Evolutionary conservation across 35 echinoderm and acorn worm genomes (phyloP).

Genomic region (Stichopus chloronotus): DNA sequence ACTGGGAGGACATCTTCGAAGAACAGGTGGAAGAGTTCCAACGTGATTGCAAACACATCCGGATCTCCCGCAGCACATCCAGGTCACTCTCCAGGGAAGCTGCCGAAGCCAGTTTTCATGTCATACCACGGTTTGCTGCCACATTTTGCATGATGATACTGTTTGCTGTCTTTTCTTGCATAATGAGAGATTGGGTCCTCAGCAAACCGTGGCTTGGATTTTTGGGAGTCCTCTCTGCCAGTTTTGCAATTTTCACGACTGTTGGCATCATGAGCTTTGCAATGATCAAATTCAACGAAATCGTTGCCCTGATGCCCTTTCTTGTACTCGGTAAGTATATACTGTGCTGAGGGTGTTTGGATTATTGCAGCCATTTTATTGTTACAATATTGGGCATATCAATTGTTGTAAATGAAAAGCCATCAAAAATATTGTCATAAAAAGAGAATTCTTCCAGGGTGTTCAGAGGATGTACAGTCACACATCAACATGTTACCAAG

Average conservation of each 20-base stretch:
- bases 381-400: too few relatives aligned
- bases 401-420: too few relatives aligned
- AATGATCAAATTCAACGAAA: conserved; percentile 77
- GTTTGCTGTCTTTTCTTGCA: conserved; percentile 95
- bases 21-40: conserved; percentile 69
- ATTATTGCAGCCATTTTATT: not conserved
- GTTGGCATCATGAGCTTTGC: conserved; percentile 76
- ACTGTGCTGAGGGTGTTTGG: not conserved
- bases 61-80: conserved; percentile 64
- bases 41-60: conserved; percentile 58
- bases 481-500: too few relatives aligned
- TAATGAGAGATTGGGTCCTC: conserved; percentile 96
- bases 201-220: conserved; percentile 97
- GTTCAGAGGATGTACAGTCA: too few relatives aligned
- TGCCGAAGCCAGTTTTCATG: conserved; percentile 61
- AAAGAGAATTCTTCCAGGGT: too few relatives aligned
- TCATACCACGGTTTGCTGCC: conserved; percentile 81
- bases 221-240: conserved; percentile 84
- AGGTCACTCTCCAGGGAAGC: conserved; percentile 71
- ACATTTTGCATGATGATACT: conserved; percentile 89
- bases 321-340: conserved; percentile 81
- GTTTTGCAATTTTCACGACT: conserved; percentile 81
- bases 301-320: conserved; percentile 94
- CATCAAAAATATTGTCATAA: too few relatives aligned
- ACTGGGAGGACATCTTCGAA: conserved; percentile 92